A percentile compares a stretch with the other conserved stretches of the same genome.
phyloP scores from a whole-genome alignment of 2,888 invertebrate genomes.

The Chalcosyrphus nemorum region DNA sequence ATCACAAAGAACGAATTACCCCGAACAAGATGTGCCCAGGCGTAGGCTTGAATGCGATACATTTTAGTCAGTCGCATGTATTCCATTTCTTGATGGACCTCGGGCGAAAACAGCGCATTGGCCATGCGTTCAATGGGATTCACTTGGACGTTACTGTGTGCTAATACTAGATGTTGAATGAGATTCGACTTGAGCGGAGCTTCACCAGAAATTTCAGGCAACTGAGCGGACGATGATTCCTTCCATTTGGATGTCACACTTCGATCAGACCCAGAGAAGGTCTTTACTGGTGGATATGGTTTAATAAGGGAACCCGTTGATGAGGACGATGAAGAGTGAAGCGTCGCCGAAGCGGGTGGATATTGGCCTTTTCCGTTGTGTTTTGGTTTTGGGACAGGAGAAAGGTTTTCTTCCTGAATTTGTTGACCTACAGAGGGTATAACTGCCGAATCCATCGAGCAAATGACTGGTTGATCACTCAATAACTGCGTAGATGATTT shows the following conservation, averaged over 20 bases:
- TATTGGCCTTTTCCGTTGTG: not conserved
- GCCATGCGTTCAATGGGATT: slow-evolving; percentile 74
- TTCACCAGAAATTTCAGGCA: slow-evolving; percentile 51
- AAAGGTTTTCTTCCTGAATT: too few relatives aligned
- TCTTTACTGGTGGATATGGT: not conserved
- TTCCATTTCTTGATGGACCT: slow-evolving; percentile 76
- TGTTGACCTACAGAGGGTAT: too few relatives aligned
- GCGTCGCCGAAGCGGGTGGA: not conserved
- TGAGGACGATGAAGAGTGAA: not conserved
- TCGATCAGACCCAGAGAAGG: not conserved
- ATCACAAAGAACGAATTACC: slow-evolving; percentile 87
- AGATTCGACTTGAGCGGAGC: slow-evolving; percentile 56
- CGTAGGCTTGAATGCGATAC: slow-evolving; percentile 85
- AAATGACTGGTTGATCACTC: too few relatives aligned
- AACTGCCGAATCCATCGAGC: too few relatives aligned
- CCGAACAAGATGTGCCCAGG: slow-evolving; percentile 87
- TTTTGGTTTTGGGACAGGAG: not conserved
- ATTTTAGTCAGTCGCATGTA: slow-evolving; percentile 76
- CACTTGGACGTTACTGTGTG: slow-evolving; percentile 76
- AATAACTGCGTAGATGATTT: too few relatives aligned
- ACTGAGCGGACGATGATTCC: not conserved
- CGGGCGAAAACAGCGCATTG: slow-evolving; percentile 75
- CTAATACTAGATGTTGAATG: slow-evolving; percentile 76
- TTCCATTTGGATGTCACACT: not conserved
- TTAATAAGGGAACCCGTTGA: not conserved